Evolutionary conservation across 2,797 vertebrate genomes (phyloP), one percentile per base, ranked within the genome.

Genomic region (Cynodonichthys magdalenae): DNA sequence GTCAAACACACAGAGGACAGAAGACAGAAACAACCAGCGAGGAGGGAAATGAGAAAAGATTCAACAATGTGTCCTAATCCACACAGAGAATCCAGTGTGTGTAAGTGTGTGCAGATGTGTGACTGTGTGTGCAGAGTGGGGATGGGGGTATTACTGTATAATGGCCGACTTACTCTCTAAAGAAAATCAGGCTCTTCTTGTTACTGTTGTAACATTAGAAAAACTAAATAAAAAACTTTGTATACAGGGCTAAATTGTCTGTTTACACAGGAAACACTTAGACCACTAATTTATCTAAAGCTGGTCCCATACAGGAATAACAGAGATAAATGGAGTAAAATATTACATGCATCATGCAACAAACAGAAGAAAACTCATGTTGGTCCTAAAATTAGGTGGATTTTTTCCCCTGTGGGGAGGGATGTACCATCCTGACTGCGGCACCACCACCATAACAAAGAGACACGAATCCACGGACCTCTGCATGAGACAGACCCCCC

Each of bases 381-480:
- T 59, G 29, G 48, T 50, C 58, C 49, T 53, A 17, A 0, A 53
- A 34, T 15, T 46, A 62, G 61, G 0, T 51, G 19, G 15, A 24
- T 53, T 28, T 28, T 58, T 46, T 52, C 55, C 60, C 44, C 51
- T 66, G 71, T 59, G 57, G 36, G 42, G 53, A 59, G 70, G 69
- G 68, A 61, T 70, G 79, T 41, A 77, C 66, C 82, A 84, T 87
- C 80, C 75, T 58, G 86, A 90, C 88, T 90, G 88, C 90, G 87
- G 89, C 90, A 90, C 65, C 86, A 83, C 73, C 87, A 84, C 80
- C 81, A 85, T 64, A 90, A 91, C 89, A 90, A 91, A 91, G 90
- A 86, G 78, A 85, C 79, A 74, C 66, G 75, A 75, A 77, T 74
- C 60, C 85, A 84, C 74, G 61, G 75, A 83, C 10, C 83, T 53